Conservation (phyloP, 2,797 vertebrate species). For the Eulemur coronatus region DNA sequence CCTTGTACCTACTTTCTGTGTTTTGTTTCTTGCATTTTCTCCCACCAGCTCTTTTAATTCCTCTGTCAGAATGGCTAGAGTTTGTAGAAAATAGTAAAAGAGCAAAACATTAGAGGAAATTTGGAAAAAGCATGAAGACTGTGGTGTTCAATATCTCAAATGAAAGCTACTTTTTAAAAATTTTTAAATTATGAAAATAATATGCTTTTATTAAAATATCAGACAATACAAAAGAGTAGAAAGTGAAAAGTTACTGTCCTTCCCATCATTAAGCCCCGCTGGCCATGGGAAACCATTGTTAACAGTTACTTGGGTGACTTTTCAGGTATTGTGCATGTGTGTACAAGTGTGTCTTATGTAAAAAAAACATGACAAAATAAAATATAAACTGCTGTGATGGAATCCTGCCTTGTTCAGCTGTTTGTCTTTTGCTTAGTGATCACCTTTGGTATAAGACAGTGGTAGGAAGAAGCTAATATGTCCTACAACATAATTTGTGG, state of each 20-base stretch:
- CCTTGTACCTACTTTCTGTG: not conserved
- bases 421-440: not conserved
- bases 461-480: not conserved
- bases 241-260: not conserved
- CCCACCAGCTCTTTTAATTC: not conserved
- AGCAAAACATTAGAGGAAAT: not conserved
- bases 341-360: not conserved
- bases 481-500: not conserved
- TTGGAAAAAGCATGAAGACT: not conserved
- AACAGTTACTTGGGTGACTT: not conserved
- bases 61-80: not conserved
- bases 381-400: not conserved
- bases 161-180: constrained; percentile 10
- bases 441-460: not conserved
- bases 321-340: not conserved
- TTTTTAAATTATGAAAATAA: constrained; percentile 22
- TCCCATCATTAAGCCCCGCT: not conserved
- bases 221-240: not conserved
- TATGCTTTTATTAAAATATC: constrained; percentile 24
- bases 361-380: not conserved
- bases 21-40: constrained; percentile 8
- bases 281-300: not conserved
- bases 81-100: not conserved
- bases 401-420: not conserved
- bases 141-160: not conserved